Evolutionary conservation across 2,113 vertebrate genomes (phyloP), one percentile per base, ranked within the genome.

Genomic region (Neofelis nebulosa): DNA sequence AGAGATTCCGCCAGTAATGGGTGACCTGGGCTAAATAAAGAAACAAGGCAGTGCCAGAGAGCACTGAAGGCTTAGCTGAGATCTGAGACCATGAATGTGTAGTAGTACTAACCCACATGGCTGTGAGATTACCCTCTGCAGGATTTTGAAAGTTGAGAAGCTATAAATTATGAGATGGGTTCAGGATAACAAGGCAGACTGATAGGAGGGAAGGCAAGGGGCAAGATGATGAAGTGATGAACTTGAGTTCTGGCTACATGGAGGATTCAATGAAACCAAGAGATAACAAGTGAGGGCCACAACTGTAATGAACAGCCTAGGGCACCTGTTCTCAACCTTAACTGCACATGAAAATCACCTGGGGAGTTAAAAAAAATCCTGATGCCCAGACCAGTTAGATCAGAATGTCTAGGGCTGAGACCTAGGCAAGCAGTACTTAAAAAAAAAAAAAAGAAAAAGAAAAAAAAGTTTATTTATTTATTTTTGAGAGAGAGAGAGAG

Each of bases 81-180:
- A 76, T 1, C 27, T 8, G 89, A 97, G 94, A 73, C 89, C 73
- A 12, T 14, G 73, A 71, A 81, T 48, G 97, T 66, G 61, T 1
- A 18, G 92, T 4, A 48, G 55, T 16, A 31, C 36, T 48, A 41
- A 55, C 16, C 82, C 92, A 50, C n/a, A 21, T 2, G 92, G 85
- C 68, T 50, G 12, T 41, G 83, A 21, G 91, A 25, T 18, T 13
- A 61, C 38, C 65, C 85, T 63, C 66, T 31, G 36, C 1, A 11
- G 36, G 76, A 50, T 19, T 85, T 4, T 93, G 85, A 90, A 82
- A 93, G 48, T 4, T 18, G 82, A 95, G 69, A 91, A 74, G 79
- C 83, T 71, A 71, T 80, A 83, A 91, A 89, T 93, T 65, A 88
- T 23, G 76, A 94, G 79, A 94, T 50, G 81, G 63, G 74, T 68